These are phyloP conservation scores for Malthinus flaveolus DNA, from an alignment of 2,888 invertebrate genomes.

Conservation along the genomic window DNA sequence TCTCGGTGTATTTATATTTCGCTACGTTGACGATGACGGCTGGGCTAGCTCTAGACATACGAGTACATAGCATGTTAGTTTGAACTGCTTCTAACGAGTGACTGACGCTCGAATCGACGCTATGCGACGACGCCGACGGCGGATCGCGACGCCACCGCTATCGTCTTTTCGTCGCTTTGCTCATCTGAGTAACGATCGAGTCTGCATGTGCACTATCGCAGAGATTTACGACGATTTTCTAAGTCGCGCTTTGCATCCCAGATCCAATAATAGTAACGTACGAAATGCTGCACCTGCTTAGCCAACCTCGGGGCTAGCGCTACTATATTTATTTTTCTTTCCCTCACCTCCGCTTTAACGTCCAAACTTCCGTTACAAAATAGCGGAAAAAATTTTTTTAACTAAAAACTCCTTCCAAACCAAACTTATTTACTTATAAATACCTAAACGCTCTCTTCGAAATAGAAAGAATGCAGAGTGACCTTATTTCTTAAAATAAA, in stretches of 20 bases:
- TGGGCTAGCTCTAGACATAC: conserved; percentile 29
- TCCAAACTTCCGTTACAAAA: not conserved
- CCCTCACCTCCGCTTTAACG: not conserved
- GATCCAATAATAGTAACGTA: conserved; percentile 32
- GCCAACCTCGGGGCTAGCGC: not conserved
- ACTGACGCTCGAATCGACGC: conserved; percentile 38
- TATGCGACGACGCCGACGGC: conserved; percentile 36
- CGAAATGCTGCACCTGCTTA: conserved; percentile 26
- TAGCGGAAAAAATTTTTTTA: not conserved
- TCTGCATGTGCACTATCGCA: conserved; percentile 32
- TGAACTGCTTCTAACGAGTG: conserved; percentile 33
- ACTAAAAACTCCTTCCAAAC: no score
- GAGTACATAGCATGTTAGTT: conserved; percentile 31
- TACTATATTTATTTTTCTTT: conserved; percentile 3
- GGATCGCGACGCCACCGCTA: conserved; percentile 22
- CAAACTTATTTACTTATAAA: no score
- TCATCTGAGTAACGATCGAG: conserved; percentile 28
- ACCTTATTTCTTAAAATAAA: no score
- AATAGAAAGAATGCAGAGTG: no score
- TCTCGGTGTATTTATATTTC: conserved; percentile 35
- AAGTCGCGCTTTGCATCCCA: conserved; percentile 23
- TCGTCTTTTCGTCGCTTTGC: conserved; percentile 19
- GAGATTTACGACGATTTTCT: conserved; percentile 30
- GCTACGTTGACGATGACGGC: conserved; percentile 32
- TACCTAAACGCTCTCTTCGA: no score